phyloP scores from a whole-genome alignment of 2,888 invertebrate species.

The Drosophila meridiana region DNA sequence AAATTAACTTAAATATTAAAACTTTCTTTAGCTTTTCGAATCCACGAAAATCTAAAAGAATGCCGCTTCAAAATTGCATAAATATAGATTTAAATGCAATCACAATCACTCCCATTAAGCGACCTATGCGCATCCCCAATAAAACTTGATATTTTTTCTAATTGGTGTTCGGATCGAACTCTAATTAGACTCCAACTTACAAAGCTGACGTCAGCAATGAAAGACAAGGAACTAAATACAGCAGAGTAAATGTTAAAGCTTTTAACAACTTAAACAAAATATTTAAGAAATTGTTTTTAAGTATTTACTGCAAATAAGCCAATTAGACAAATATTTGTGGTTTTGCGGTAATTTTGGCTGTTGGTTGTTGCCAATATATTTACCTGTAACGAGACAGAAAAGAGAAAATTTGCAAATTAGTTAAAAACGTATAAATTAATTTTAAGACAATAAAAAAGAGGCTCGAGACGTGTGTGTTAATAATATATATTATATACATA shows the following conservation, averaged over 20 bases:
- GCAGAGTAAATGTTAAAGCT: conserved; percentile 8
- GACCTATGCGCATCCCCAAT: neutral
- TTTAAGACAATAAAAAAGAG: conserved; percentile 47
- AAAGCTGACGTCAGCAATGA: conserved; percentile 7
- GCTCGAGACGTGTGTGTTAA: conserved; percentile 9
- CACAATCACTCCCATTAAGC: neutral
- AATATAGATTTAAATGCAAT: neutral
- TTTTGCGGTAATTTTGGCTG: conserved; percentile 14
- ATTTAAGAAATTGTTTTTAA: neutral
- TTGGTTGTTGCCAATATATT: conserved; percentile 51
- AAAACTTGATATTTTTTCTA: neutral
- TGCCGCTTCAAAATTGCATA: neutral
- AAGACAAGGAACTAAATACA: neutral
- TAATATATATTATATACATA: neutral
- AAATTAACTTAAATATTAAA: no score
- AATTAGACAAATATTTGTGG: conserved; percentile 23
- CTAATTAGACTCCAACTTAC: neutral
- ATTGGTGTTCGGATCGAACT: neutral
- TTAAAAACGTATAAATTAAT: conserved; percentile 75
- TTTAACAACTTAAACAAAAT: conserved; percentile 2
- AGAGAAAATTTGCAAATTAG: conserved; percentile 80
- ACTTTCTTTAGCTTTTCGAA: neutral
- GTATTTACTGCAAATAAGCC: conserved; percentile 23
- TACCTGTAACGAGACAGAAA: conserved; percentile 78
- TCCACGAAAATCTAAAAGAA: neutral